Conservation (phyloP, 1,140 invertebrate genomes). For the Brachionus asplanchnoidis region DNA sequence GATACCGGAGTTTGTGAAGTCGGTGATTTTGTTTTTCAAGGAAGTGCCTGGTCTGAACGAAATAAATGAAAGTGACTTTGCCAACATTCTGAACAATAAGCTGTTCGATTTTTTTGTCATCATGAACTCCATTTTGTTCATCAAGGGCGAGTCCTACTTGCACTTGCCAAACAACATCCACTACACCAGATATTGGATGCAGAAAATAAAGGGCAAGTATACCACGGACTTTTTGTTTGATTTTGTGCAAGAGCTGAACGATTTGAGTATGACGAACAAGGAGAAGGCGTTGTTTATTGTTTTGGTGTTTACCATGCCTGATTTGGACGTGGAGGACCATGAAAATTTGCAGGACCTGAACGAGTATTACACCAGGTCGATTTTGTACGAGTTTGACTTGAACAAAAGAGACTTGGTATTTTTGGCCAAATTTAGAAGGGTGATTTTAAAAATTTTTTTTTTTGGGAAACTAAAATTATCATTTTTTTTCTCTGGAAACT, state of each 20-base stretch:
- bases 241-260: constrained; percentile 17
- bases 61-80: constrained; percentile 25
- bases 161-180: constrained; percentile 2
- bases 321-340: constrained; percentile 24
- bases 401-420: not conserved
- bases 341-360: constrained; percentile 22
- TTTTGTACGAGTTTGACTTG: constrained; percentile 40
- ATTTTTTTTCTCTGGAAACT: too few species aligned
- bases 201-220: constrained; percentile 28
- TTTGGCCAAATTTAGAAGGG: constrained; percentile 19
- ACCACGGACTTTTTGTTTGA: constrained; percentile 7
- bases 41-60: constrained; percentile 34
- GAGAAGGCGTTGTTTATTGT: constrained; percentile 38
- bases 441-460: not conserved
- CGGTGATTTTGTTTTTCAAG: not conserved
- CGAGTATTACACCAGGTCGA: constrained; percentile 27
- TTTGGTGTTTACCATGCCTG: constrained; percentile 28
- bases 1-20: not conserved
- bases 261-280: constrained; percentile 3
- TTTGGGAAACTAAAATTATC: too few species aligned
- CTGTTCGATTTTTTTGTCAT: constrained; percentile 38
- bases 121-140: constrained; percentile 21
- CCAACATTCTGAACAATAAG: constrained; percentile 30
- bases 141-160: constrained; percentile 9
- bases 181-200: constrained; percentile 28